phyloP scores from a whole-genome alignment of 1,140 invertebrate genomes.

The Conus ventricosus region DNA sequence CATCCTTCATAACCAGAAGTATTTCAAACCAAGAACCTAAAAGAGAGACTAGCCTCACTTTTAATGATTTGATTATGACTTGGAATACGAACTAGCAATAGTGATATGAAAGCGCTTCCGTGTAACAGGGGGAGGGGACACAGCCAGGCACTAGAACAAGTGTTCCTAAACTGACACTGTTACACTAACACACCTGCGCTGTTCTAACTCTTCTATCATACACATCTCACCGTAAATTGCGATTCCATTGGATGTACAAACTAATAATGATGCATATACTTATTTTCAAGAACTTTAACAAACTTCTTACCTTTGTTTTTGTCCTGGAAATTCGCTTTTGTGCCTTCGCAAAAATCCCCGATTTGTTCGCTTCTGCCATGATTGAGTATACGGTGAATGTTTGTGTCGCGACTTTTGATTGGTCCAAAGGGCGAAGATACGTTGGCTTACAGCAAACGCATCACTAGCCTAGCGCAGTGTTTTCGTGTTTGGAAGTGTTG shows the following conservation, averaged over 20 bases:
- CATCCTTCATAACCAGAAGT: background rate
- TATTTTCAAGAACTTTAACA: background rate
- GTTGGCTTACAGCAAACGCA: background rate
- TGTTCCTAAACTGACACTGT: constrained; percentile 20
- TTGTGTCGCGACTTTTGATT: constrained; percentile 53
- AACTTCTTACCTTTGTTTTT: constrained; percentile 58
- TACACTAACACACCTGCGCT: constrained; percentile 22
- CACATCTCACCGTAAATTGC: background rate
- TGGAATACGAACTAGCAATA: background rate
- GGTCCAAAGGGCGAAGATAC: constrained; percentile 36
- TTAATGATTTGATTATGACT: background rate
- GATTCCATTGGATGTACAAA: background rate
- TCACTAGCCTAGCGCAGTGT: background rate
- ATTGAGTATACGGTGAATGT: constrained; percentile 30
- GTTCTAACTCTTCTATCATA: background rate
- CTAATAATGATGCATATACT: background rate
- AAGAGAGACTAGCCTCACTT: background rate
- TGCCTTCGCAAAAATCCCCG: constrained; percentile 53
- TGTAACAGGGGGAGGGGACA: constrained; percentile 38
- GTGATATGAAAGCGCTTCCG: constrained; percentile 1
- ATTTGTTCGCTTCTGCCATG: constrained; percentile 59
- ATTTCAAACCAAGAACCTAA: background rate
- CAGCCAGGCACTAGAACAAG: background rate
- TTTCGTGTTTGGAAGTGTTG: background rate
- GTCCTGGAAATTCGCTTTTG: constrained; percentile 57